Conservation (phyloP, 2,113 vertebrate species). For the Sterrhoptilus dennistouni region DNA sequence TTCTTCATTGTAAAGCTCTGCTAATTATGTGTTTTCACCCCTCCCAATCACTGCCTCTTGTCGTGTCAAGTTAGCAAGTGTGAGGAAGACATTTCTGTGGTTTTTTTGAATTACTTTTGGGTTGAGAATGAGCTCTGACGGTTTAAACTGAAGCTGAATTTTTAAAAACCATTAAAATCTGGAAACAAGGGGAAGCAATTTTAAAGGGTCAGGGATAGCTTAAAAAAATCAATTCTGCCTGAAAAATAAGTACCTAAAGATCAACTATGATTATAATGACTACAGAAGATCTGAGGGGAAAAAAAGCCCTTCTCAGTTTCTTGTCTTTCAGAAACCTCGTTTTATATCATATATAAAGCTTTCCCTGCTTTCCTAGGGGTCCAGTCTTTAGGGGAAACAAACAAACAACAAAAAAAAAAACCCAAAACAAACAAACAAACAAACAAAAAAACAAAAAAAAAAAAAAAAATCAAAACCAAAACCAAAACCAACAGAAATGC, state of each 20-base stretch:
- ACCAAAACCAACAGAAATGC: no score
- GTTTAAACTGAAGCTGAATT: neutral
- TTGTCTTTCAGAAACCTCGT: neutral
- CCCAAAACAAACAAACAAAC: neutral
- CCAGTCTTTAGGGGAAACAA: neutral
- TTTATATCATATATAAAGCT: neutral
- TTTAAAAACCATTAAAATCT: neutral
- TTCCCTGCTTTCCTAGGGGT: neutral
- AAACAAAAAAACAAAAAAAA: neutral
- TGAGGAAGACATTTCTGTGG: neutral
- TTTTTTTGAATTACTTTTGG: neutral
- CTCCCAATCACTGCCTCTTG: neutral
- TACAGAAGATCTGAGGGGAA: neutral
- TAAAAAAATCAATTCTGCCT: neutral
- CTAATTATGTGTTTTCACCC: neutral
- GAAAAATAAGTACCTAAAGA: neutral
- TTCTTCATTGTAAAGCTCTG: neutral
- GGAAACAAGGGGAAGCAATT: neutral
- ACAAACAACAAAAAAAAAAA: neutral
- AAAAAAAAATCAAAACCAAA: no score
- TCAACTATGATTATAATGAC: neutral
- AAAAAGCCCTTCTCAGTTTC: neutral
- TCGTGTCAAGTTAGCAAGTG: slow-evolving; percentile 2
- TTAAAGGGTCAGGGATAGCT: neutral
- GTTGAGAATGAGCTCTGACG: neutral